Evolutionary conservation across 1,140 invertebrate species (phyloP), one percentile per base, ranked within the genome.

Genomic region (Akabosia matsudoensis): DNA sequence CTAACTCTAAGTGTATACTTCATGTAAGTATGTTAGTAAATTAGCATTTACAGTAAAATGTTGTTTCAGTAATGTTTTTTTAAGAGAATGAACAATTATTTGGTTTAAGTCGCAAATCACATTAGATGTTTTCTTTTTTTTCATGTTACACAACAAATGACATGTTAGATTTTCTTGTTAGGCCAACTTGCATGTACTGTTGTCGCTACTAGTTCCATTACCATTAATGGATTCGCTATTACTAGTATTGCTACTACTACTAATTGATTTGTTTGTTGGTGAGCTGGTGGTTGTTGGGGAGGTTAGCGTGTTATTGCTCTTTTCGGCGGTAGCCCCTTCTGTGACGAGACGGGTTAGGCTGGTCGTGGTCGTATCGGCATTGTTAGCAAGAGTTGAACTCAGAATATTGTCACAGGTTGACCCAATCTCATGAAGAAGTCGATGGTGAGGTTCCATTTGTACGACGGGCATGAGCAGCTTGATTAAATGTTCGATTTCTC

Each of bases 371-470:
- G n/a, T n/a, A n/a, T n/a, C n/a, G n/a, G n/a, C n/a, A n/a, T n/a
- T n/a, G n/a, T n/a, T n/a, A n/a, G n/a, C n/a, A n/a, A n/a, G n/a
- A n/a, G n/a, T n/a, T n/a, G n/a, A n/a, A n/a, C n/a, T n/a, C n/a
- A n/a, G n/a, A n/a, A n/a, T 45, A 45, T 45, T 45, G 37, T 45
- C 37, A 18, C 37, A 18, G 37, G 7, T 45, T 10, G 37, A n/a
- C n/a, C n/a, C 37, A 45, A 45, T 45, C 37, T 45, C 37, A 7
- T 45, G 37, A 45, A 45, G 37, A 45, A 45, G 37, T n/a, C 54
- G 54, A 22, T 56, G 54, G n/a, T 56, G 54, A 56, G 54, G 54
- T 56, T 56, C 54, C 54, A 56, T 56, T 56, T 56, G 54, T 16
- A 56, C 54, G 3, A 56, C 22, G 7, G 54, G 54, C 54, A 22